Evolutionary conservation across 2,113 vertebrate genomes (phyloP).

Genomic region (Alligator mississippiensis): DNA sequence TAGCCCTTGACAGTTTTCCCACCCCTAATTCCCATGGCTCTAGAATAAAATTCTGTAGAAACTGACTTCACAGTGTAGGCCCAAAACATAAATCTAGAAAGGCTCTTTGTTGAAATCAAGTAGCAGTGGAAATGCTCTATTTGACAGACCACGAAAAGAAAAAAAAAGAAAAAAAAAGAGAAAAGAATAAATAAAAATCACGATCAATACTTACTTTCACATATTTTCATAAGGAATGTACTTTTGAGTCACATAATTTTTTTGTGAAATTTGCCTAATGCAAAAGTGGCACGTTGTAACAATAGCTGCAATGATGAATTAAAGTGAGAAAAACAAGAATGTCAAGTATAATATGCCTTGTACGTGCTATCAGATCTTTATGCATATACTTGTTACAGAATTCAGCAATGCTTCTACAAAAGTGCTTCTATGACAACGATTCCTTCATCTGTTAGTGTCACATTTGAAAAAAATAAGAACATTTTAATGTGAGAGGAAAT

Average conservation of each 20-base stretch:
- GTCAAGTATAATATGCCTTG: not conserved
- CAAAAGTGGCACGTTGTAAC: not conserved
- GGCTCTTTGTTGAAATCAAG: not conserved
- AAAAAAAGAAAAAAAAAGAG: too few relatives aligned
- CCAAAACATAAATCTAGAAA: not conserved
- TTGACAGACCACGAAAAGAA: accelerated
- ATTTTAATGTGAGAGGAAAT: conserved; percentile 67
- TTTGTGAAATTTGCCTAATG: not conserved
- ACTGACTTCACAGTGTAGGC: accelerated
- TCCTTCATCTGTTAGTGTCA: conserved; percentile 57
- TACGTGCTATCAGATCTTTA: not conserved
- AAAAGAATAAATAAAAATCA: not conserved
- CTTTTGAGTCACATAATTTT: accelerated
- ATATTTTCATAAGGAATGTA: accelerated
- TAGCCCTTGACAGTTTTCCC: accelerated
- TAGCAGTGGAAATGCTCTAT: accelerated
- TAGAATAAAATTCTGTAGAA: accelerated
- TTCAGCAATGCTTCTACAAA: not conserved
- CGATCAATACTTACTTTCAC: not conserved
- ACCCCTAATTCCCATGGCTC: accelerated
- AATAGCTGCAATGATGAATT: not conserved
- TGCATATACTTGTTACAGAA: conserved; percentile 21
- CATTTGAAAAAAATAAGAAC: conserved; percentile 50
- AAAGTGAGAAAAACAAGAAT: not conserved
- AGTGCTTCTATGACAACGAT: conserved; percentile 41